These are phyloP conservation scores for Gymnoscelis rufifasciata DNA, from an alignment of 2,888 invertebrate species.

Conservation along the genomic window DNA sequence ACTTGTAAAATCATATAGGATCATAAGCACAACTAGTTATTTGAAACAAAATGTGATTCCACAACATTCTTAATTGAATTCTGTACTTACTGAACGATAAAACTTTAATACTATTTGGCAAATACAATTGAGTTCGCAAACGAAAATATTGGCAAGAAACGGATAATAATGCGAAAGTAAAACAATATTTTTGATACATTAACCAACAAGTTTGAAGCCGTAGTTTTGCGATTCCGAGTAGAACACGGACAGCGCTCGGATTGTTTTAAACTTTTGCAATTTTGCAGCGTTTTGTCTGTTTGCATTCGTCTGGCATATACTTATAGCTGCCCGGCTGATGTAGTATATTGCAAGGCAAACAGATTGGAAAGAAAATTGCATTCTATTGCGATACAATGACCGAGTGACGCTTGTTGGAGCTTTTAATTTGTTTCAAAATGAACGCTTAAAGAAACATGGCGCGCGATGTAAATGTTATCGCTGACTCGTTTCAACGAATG, in stretches of 20 bases:
- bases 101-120: background rate
- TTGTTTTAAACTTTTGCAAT: conserved; percentile 47
- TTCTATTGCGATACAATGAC: conserved; percentile 9
- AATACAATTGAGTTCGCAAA: background rate
- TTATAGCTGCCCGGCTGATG: conserved; percentile 25
- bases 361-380: conserved; percentile 19
- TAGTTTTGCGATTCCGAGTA: conserved; percentile 28
- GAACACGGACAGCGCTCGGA: conserved; percentile 29
- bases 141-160: conserved; percentile 12
- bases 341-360: conserved; percentile 19
- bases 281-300: conserved; percentile 37
- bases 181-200: conserved; percentile 33
- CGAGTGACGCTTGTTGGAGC: background rate
- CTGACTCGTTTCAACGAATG: too few relatives aligned
- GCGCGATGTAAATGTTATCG: too few relatives aligned
- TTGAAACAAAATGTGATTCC: too few relatives aligned
- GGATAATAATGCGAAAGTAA: conserved; percentile 1
- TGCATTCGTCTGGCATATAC: conserved; percentile 28
- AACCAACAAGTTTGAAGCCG: conserved; percentile 23
- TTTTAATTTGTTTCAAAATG: background rate
- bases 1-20: too few relatives aligned
- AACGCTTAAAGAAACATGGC: too few relatives aligned
- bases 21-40: too few relatives aligned
- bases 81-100: background rate
- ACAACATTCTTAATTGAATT: background rate